Conservation (phyloP, 2,113 vertebrate genomes). For the Lasiurus cinereus region DNA sequence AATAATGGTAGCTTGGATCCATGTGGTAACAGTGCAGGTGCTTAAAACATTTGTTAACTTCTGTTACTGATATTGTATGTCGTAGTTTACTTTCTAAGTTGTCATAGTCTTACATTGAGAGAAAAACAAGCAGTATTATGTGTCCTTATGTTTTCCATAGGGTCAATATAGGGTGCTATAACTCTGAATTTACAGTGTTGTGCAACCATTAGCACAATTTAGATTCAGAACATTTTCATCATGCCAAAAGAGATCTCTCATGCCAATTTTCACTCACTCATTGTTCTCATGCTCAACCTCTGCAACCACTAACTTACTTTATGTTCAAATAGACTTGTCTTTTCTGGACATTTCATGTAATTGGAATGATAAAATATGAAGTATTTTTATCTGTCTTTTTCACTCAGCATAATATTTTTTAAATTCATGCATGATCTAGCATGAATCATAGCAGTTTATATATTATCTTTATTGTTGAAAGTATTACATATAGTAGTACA, state of each 20-base stretch:
- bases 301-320: slow-evolving; percentile 24
- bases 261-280: not conserved
- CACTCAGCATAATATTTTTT: slow-evolving; percentile 18
- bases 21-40: not conserved
- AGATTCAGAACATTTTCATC: slow-evolving; percentile 40
- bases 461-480: too few relatives aligned
- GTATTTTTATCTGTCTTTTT: not conserved
- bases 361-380: not conserved
- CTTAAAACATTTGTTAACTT: not conserved
- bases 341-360: slow-evolving; percentile 6
- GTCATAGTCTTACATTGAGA: not conserved
- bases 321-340: slow-evolving; percentile 28
- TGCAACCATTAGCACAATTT: not conserved
- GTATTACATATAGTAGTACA: too few relatives aligned
- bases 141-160: slow-evolving; percentile 25
- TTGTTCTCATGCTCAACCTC: not conserved
- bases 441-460: not conserved
- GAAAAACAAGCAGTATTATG: slow-evolving; percentile 11
- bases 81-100: slow-evolving; percentile 16
- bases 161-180: not conserved
- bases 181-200: not conserved
- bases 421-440: not conserved
- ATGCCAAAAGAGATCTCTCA: not conserved
- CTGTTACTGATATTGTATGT: not conserved
- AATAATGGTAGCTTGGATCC: not conserved